Evolutionary conservation across 2,797 vertebrate genomes (phyloP).

Genomic region (Ctenosaura bakeri): DNA sequence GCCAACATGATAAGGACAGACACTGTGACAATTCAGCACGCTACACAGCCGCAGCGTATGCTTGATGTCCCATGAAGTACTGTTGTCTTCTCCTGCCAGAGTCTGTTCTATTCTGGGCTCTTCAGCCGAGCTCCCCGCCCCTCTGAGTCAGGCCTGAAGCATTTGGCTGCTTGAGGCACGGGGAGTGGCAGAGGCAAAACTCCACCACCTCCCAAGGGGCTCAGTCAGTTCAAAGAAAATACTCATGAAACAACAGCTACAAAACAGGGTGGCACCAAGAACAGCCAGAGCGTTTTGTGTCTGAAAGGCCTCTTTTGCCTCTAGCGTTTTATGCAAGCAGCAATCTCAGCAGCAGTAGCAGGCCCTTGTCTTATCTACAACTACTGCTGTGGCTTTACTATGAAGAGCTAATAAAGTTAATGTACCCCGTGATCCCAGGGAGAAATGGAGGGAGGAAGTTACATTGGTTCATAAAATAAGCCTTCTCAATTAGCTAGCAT

Average conservation of each 20-base stretch:
- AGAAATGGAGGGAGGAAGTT: too few relatives aligned
- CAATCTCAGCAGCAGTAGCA: not conserved
- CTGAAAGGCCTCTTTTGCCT: not conserved
- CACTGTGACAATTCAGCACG: not conserved
- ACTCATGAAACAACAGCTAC: conserved; percentile 9
- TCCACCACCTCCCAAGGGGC: not conserved
- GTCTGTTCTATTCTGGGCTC: conserved; percentile 28
- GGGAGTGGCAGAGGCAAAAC: conserved; percentile 2
- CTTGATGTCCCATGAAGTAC: not conserved
- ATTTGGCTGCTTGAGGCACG: conserved; percentile 9
- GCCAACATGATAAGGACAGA: too few relatives aligned
- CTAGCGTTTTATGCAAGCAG: not conserved
- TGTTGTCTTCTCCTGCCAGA: not conserved
- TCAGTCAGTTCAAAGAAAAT: not conserved
- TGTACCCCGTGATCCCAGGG: not conserved
- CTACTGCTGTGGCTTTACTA: not conserved
- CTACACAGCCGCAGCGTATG: not conserved
- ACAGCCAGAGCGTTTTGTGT: not conserved
- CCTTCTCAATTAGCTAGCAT: not conserved
- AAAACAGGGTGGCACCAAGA: not conserved
- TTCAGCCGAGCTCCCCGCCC: not conserved
- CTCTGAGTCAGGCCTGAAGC: conserved; percentile 39
- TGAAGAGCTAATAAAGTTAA: not conserved
- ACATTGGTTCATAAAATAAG: not conserved
- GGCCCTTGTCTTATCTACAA: not conserved